Evolutionary conservation across 1,140 invertebrate species (phyloP).

Genomic region (Tetragonula clypearis): DNA sequence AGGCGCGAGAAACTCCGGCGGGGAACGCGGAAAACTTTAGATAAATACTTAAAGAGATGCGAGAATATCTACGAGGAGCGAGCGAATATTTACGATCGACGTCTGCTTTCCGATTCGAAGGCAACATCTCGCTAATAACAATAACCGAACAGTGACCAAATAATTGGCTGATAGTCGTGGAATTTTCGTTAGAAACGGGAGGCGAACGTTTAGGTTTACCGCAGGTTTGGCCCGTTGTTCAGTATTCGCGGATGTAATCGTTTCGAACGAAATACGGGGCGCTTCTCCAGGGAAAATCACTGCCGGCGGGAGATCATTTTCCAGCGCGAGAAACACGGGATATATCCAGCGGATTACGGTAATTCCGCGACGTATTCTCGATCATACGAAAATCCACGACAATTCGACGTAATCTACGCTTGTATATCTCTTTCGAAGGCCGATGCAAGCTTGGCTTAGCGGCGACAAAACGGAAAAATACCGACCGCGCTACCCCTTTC

Average conservation of each 20-base stretch:
- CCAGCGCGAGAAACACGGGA: not conserved
- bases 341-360: not conserved
- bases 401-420: slow-evolving; percentile 29
- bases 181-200: not conserved
- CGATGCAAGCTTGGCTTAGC: slow-evolving; percentile 31
- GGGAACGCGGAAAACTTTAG: slow-evolving; percentile 47
- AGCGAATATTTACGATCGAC: not conserved
- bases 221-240: too few species aligned
- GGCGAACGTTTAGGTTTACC: too few species aligned
- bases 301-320: not conserved
- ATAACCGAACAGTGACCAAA: too few species aligned
- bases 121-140: too few species aligned
- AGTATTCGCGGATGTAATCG: not conserved
- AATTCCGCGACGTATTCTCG: not conserved
- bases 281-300: not conserved
- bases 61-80: slow-evolving; percentile 53
- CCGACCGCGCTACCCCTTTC: not conserved
- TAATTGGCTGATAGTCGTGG: not conserved
- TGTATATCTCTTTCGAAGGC: slow-evolving; percentile 5
- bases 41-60: slow-evolving; percentile 66
- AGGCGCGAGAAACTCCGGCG: not conserved
- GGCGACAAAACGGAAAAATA: slow-evolving; percentile 17
- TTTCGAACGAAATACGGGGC: not conserved
- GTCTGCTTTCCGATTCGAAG: too few species aligned
- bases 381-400: slow-evolving; percentile 15